Percentiles rank a stretch among this genome's conserved stretches.
These are phyloP conservation scores for Argyrosomus regius DNA, from an alignment of 2,797 vertebrate species.

Conservation along the genomic window DNA sequence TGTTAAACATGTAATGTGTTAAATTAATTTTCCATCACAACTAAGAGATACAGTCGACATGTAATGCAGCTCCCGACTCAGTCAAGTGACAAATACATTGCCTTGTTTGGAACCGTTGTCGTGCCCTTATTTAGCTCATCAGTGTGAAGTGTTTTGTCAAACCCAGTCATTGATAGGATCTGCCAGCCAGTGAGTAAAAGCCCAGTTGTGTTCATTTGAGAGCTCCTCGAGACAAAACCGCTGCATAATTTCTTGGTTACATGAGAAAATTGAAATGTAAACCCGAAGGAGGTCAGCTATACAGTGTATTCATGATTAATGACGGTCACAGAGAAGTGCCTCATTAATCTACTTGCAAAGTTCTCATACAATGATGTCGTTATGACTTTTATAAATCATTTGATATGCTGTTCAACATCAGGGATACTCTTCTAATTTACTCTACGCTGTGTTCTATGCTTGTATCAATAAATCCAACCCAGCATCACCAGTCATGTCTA, in stretches of 20 bases:
- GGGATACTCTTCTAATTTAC: not conserved
- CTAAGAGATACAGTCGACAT: not conserved
- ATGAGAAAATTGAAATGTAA: not conserved
- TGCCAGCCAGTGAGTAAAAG: not conserved
- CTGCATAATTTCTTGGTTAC: not conserved
- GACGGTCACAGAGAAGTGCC: not conserved
- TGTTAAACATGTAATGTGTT: conserved; percentile 2
- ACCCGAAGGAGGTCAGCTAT: not conserved
- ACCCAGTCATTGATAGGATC: not conserved
- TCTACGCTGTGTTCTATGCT: not conserved
- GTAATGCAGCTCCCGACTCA: not conserved
- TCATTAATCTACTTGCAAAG: not conserved
- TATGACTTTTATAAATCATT: conserved; percentile 7
- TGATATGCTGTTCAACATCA: not conserved
- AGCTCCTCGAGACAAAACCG: not conserved
- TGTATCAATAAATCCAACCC: conserved; percentile 1
- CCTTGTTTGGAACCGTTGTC: not conserved
- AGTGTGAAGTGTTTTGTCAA: not conserved
- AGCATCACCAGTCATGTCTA: conserved; percentile 1
- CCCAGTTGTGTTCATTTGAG: not conserved
- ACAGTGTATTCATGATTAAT: conserved; percentile 2
- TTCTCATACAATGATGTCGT: not conserved
- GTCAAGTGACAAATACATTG: not conserved
- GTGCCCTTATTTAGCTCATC: not conserved
- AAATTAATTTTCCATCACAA: conserved; percentile 4